Conservation (phyloP, 2,797 vertebrate species). For the Lagodon rhomboides region DNA sequence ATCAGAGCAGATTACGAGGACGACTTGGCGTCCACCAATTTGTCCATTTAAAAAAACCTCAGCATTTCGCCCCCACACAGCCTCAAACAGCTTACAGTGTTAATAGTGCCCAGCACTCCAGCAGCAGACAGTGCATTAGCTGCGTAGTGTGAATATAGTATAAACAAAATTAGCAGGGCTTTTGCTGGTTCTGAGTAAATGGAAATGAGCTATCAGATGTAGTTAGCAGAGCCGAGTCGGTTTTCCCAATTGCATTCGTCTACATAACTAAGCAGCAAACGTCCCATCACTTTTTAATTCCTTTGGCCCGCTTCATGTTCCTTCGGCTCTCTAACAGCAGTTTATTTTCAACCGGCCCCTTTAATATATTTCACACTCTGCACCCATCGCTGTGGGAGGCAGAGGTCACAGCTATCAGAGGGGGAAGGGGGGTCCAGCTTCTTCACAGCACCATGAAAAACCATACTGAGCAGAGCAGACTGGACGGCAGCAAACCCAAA, state of each 20-base stretch:
- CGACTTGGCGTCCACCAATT: not conserved
- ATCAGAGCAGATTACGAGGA: slow-evolving; percentile 4
- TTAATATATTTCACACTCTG: slow-evolving; percentile 13
- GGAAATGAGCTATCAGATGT: slow-evolving; percentile 64
- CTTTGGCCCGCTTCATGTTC: slow-evolving; percentile 25
- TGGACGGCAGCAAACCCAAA: slow-evolving; percentile 22
- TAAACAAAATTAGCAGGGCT: slow-evolving; percentile 51
- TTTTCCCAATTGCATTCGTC: slow-evolving; percentile 51
- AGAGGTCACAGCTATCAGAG: slow-evolving; percentile 33
- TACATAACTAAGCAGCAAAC: slow-evolving; percentile 56
- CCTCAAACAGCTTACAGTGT: slow-evolving; percentile 22
- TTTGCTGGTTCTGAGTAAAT: slow-evolving; percentile 46
- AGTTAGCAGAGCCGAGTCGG: slow-evolving; percentile 44
- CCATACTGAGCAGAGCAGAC: not conserved
- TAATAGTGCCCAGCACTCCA: slow-evolving; percentile 11
- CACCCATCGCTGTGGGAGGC: slow-evolving; percentile 27
- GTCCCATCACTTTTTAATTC: slow-evolving; percentile 56
- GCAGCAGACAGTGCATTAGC: slow-evolving; percentile 21
- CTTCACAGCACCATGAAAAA: slow-evolving; percentile 26
- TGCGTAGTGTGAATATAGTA: slow-evolving; percentile 31
- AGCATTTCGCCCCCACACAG: slow-evolving; percentile 9
- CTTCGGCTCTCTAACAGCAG: slow-evolving; percentile 26
- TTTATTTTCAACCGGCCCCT: slow-evolving; percentile 25
- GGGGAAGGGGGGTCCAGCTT: not conserved
- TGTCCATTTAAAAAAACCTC: slow-evolving; percentile 15